Evolutionary conservation across 2,888 invertebrate genomes (phyloP).

Genomic region (Thalpophila matura): DNA sequence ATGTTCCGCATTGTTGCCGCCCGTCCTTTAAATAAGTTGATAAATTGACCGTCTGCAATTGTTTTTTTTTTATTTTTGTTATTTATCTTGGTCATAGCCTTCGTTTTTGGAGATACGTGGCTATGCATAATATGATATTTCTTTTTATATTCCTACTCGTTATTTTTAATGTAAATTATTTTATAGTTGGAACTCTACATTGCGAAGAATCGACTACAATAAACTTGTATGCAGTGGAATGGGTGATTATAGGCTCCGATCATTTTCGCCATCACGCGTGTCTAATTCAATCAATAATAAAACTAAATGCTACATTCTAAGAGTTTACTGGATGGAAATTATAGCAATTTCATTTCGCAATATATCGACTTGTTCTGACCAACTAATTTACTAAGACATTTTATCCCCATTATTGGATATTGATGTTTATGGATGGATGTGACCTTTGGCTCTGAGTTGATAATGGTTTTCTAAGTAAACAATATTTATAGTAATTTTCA

Average conservation of each 20-base stretch:
- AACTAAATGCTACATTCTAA: constrained; percentile 14
- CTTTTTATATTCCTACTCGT: constrained; percentile 28
- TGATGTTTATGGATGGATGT: constrained; percentile 39
- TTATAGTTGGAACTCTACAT: background rate
- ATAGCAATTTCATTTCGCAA: constrained; percentile 38
- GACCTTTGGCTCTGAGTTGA: constrained; percentile 38
- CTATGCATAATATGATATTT: constrained; percentile 34
- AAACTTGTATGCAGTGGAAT: constrained; percentile 9
- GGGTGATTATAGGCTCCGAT: constrained; percentile 20
- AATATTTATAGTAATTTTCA: constrained; percentile 41
- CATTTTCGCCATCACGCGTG: constrained; percentile 29
- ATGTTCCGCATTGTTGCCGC: constrained; percentile 65
- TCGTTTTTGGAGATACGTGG: constrained; percentile 40
- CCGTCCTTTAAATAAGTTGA: constrained; percentile 61
- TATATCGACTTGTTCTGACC: constrained; percentile 30
- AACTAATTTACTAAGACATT: constrained; percentile 40
- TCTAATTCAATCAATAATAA: constrained; percentile 51
- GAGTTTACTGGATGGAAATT: constrained; percentile 31
- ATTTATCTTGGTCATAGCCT: constrained; percentile 56
- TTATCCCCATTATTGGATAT: constrained; percentile 45
- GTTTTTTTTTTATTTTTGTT: constrained; percentile 54
- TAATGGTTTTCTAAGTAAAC: constrained; percentile 39
- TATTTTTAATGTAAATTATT: constrained; percentile 33
- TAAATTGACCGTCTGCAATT: constrained; percentile 61
- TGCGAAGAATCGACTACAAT: constrained; percentile 3